Conservation (phyloP, 2,888 invertebrate species). For the Drosophila infuscata region DNA sequence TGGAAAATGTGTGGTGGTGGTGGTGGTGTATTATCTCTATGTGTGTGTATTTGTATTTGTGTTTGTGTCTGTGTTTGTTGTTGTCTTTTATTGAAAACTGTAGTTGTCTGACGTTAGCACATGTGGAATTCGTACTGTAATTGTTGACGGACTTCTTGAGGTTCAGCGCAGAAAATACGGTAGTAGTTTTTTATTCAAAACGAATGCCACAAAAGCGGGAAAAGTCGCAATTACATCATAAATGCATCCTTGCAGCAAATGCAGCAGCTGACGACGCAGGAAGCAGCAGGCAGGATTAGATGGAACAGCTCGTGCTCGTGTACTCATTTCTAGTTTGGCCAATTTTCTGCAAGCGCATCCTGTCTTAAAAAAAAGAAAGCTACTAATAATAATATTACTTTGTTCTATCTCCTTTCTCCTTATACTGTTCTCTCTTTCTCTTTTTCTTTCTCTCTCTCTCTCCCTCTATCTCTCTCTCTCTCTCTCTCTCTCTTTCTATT, state of each 20-base stretch:
- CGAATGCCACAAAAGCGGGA: conserved; percentile 37
- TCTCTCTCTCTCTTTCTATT: background rate
- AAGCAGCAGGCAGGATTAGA: conserved; percentile 37
- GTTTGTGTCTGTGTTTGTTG: conserved; percentile 9
- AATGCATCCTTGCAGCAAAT: conserved; percentile 35
- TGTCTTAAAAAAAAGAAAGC: conserved; percentile 2
- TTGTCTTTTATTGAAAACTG: conserved; percentile 24
- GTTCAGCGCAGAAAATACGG: conserved; percentile 85
- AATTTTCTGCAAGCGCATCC: conserved; percentile 23
- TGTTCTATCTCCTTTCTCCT: conserved; percentile 19
- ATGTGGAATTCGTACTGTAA: conserved; percentile 40
- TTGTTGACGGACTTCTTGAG: conserved; percentile 63
- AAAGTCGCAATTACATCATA: conserved; percentile 27
- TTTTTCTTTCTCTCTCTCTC: conserved; percentile 1
- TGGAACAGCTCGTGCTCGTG: conserved; percentile 28
- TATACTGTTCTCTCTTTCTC: conserved; percentile 17
- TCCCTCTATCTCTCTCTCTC: background rate
- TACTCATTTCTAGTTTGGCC: conserved; percentile 31
- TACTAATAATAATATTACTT: conserved; percentile 19
- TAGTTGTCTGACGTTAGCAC: conserved; percentile 28
- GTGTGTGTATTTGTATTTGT: conserved; percentile 4
- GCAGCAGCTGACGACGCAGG: conserved; percentile 34
- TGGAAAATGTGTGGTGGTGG: background rate
- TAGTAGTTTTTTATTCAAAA: conserved; percentile 85
- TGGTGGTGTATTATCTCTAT: background rate